Percentiles rank a stretch among this genome's conserved stretches.
phyloP scores from a whole-genome alignment of 2,113 vertebrate species.

The Gasterosteus aculeatus region DNA sequence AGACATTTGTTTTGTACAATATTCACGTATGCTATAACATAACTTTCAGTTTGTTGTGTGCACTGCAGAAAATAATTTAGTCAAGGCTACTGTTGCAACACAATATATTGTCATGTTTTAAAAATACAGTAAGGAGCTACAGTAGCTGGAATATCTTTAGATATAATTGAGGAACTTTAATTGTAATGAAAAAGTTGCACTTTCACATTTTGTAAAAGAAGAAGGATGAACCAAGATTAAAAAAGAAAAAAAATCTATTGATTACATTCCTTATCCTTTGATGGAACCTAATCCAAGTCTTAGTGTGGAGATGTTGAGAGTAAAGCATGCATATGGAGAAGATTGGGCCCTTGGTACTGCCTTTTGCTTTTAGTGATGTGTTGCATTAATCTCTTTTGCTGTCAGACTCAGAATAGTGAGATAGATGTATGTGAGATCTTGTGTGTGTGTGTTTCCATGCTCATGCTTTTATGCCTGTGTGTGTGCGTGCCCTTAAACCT shows the following conservation, averaged over 20 bases:
- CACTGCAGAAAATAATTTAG: background rate
- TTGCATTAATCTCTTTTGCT: constrained; percentile 67
- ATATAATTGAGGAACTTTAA: background rate
- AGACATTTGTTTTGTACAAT: constrained; percentile 33
- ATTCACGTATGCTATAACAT: constrained; percentile 14
- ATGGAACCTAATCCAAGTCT: constrained; percentile 72
- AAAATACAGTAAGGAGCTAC: background rate
- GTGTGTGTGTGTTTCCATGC: constrained; percentile 10
- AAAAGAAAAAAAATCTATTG: constrained; percentile 57
- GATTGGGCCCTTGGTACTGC: constrained; percentile 50
- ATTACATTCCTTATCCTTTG: constrained; percentile 66
- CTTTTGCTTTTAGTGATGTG: constrained; percentile 50
- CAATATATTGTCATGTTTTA: background rate
- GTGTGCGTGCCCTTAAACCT: constrained; percentile 42
- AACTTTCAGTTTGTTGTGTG: constrained; percentile 1
- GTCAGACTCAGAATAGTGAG: constrained; percentile 62
- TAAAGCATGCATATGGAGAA: constrained; percentile 67
- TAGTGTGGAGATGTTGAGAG: constrained; percentile 65
- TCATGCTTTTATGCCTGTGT: constrained; percentile 9
- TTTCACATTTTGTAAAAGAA: constrained; percentile 54
- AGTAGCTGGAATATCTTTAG: background rate
- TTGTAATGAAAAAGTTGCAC: constrained; percentile 27
- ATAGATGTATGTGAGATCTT: constrained; percentile 31
- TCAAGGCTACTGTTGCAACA: background rate
- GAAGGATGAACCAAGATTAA: constrained; percentile 32